phyloP scores from a whole-genome alignment of 2,888 invertebrate genomes.

The Alsophila aescularia region DNA sequence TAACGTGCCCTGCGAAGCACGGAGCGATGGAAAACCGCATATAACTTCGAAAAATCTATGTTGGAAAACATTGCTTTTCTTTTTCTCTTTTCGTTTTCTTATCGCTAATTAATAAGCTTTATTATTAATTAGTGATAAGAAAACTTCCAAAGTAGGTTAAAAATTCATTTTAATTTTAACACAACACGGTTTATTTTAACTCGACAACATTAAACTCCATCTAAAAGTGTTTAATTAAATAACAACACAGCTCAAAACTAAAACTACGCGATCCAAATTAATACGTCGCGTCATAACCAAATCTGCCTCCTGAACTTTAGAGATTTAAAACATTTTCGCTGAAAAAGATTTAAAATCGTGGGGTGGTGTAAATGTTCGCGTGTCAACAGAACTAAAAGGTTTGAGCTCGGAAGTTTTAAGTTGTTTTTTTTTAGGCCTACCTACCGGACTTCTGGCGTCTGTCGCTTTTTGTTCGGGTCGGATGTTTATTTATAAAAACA shows the following conservation, averaged over 20 bases:
- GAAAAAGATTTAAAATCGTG: conserved; percentile 19
- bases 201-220: too few relatives aligned
- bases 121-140: too few relatives aligned
- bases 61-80: too few relatives aligned
- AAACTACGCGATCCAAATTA: not conserved
- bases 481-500: conserved; percentile 4
- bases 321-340: not conserved
- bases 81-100: too few relatives aligned
- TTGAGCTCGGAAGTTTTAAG: conserved; percentile 19
- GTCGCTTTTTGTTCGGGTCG: not conserved
- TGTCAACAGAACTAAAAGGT: conserved; percentile 37
- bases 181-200: too few relatives aligned
- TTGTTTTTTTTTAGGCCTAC: conserved; percentile 6
- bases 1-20: too few relatives aligned
- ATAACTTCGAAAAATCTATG: too few relatives aligned
- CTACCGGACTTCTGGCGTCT: not conserved
- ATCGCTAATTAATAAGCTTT: too few relatives aligned
- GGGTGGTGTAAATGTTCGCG: conserved; percentile 21
- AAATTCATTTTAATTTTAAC: too few relatives aligned
- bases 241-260: not conserved
- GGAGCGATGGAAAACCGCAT: too few relatives aligned
- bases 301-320: not conserved
- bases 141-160: too few relatives aligned
- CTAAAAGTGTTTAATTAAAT: not conserved
- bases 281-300: not conserved